Evolutionary conservation across 2,888 invertebrate species (phyloP).

Genomic region (Oscheius onirici): DNA sequence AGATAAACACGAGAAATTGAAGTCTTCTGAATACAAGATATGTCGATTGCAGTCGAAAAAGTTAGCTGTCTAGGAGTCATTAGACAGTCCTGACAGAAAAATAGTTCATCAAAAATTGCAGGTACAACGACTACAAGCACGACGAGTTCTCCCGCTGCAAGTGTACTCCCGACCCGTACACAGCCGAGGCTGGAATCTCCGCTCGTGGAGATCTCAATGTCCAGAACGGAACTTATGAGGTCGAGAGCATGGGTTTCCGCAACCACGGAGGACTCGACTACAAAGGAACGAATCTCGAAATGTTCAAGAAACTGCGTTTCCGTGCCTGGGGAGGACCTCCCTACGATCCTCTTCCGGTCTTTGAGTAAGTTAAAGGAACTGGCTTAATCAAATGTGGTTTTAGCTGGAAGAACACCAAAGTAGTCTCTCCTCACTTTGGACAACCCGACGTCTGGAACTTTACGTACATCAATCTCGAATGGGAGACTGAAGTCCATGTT

Average conservation of each 20-base stretch:
- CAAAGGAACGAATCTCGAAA: conserved; percentile 74
- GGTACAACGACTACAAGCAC: conserved; percentile 80
- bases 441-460: conserved; percentile 83
- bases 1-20: too few relatives aligned
- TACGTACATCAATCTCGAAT: conserved; percentile 74
- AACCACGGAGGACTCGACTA: conserved; percentile 81
- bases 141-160: conserved; percentile 80
- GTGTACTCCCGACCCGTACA: conserved; percentile 76
- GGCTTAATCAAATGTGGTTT: conserved; percentile 23
- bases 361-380: conserved; percentile 73
- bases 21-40: too few relatives aligned
- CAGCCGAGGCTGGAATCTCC: conserved; percentile 80
- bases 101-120: conserved; percentile 44
- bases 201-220: conserved; percentile 81
- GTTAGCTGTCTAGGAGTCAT: too few relatives aligned
- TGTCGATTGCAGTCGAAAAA: too few relatives aligned
- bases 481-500: conserved; percentile 54
- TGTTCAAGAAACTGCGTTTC: conserved; percentile 75
- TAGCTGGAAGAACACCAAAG: conserved; percentile 80
- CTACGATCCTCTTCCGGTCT: conserved; percentile 79
- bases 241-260: conserved; percentile 79
- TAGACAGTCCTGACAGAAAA: background rate
- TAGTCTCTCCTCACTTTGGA: conserved; percentile 77
- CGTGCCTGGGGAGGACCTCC: conserved; percentile 77
- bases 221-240: conserved; percentile 79